A percentile compares a stretch with the other conserved stretches of the same genome.
These are phyloP conservation scores for Meta bourneti DNA, from an alignment of 2,888 invertebrate genomes.

Conservation along the genomic window DNA sequence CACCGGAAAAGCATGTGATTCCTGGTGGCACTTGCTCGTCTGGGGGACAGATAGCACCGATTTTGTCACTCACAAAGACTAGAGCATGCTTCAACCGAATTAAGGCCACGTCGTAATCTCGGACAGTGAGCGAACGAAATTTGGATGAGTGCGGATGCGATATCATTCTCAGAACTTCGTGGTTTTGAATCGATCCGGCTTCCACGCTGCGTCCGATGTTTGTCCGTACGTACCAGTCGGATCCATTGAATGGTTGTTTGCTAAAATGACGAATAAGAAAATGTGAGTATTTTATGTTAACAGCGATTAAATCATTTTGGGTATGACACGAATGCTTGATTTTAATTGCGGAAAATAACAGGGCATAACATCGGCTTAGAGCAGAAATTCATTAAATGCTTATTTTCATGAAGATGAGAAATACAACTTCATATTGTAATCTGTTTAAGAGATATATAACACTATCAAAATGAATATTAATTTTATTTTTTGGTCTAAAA, in stretches of 20 bases:
- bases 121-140: conserved; percentile 77
- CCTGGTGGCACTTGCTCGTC: conserved; percentile 81
- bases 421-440: too few species aligned
- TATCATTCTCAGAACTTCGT: conserved; percentile 71
- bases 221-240: conserved; percentile 70
- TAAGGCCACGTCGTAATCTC: conserved; percentile 84
- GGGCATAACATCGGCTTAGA: too few species aligned
- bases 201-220: conserved; percentile 54
- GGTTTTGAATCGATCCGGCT: conserved; percentile 54
- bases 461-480: too few species aligned
- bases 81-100: conserved; percentile 83
- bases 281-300: background rate
- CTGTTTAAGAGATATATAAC: too few species aligned
- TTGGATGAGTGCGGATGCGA: conserved; percentile 78
- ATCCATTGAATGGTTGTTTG: conserved; percentile 62
- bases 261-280: conserved; percentile 22
- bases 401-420: background rate
- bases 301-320: too few species aligned
- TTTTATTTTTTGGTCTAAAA: too few species aligned
- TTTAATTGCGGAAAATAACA: too few species aligned
- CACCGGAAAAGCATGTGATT: conserved; percentile 78
- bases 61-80: conserved; percentile 82
- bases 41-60: conserved; percentile 84
- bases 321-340: too few species aligned
- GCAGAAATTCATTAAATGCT: background rate